These are phyloP conservation scores for Nipponacmea schrenckii DNA, from an alignment of 2,888 invertebrate genomes.

Conservation along the genomic window DNA sequence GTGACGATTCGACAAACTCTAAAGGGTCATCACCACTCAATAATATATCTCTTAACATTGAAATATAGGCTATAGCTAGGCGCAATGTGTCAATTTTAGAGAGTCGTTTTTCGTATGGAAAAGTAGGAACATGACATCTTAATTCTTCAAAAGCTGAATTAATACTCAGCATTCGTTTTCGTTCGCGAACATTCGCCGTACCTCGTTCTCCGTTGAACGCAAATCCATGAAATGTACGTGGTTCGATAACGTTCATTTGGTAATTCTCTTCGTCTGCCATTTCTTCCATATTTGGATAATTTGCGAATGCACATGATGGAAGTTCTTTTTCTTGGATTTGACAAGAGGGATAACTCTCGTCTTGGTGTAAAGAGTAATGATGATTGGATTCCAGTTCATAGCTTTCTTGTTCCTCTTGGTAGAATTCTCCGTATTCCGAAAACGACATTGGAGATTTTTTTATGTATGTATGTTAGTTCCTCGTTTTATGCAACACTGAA, in stretches of 20 bases:
- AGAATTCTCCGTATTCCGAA: neutral
- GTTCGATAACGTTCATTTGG: neutral
- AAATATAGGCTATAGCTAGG: slow-evolving; percentile 96
- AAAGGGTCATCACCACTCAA: slow-evolving; percentile 88
- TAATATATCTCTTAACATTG: slow-evolving; percentile 78
- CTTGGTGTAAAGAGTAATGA: neutral
- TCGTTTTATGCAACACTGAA: no score
- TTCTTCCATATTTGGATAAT: neutral
- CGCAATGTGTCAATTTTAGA: slow-evolving; percentile 98
- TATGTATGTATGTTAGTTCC: no score
- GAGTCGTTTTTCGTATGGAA: slow-evolving; percentile 97
- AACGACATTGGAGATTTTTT: no score
- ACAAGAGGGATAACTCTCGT: neutral
- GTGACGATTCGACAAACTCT: slow-evolving; percentile 79
- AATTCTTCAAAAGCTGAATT: slow-evolving; percentile 92
- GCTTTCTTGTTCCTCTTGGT: neutral
- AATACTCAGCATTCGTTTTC: slow-evolving; percentile 98
- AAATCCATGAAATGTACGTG: neutral
- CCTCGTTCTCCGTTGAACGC: slow-evolving; percentile 74
- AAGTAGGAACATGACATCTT: slow-evolving; percentile 96
- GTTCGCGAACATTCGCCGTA: slow-evolving; percentile 92
- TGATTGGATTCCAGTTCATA: neutral
- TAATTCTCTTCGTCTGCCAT: neutral
- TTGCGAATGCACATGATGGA: neutral
- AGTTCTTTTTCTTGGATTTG: neutral